Conservation (phyloP, 2,797 vertebrate genomes). For the Pristis pectinata region DNA sequence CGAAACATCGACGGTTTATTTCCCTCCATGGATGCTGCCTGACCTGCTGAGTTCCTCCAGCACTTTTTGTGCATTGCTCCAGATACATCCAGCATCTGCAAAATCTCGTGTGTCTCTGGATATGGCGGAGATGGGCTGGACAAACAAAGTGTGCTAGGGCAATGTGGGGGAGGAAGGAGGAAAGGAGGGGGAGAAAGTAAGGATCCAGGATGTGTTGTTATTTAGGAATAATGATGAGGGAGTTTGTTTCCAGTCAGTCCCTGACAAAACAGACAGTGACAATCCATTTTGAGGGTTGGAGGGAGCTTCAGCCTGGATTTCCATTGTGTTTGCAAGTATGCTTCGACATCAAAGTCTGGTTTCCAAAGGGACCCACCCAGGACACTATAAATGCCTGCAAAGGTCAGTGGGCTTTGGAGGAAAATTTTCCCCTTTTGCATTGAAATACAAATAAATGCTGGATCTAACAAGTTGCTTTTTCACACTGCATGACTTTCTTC, state of each 20-base stretch:
- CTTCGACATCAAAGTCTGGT: neutral
- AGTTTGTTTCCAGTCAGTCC: neutral
- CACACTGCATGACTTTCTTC: neutral
- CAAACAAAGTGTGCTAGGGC: too few species aligned
- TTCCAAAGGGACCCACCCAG: neutral
- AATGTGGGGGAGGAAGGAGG: too few species aligned
- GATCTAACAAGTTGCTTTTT: neutral
- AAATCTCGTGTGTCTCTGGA: too few species aligned
- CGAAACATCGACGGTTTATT: too few species aligned
- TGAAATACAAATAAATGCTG: neutral
- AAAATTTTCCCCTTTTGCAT: neutral
- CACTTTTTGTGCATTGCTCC: too few species aligned
- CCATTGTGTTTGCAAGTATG: neutral
- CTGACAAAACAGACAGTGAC: neutral
- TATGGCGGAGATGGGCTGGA: too few species aligned
- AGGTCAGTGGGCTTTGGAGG: neutral
- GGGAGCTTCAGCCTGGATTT: neutral
- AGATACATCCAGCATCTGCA: too few species aligned
- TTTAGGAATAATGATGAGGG: neutral
- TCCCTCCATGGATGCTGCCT: too few species aligned
- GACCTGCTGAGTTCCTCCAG: too few species aligned
- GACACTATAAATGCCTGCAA: neutral
- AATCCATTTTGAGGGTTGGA: neutral
- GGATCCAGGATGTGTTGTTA: neutral
- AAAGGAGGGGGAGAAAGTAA: too few species aligned